Evolutionary conservation across 2,797 vertebrate species (phyloP).

Genomic region (Vultur gryphus): DNA sequence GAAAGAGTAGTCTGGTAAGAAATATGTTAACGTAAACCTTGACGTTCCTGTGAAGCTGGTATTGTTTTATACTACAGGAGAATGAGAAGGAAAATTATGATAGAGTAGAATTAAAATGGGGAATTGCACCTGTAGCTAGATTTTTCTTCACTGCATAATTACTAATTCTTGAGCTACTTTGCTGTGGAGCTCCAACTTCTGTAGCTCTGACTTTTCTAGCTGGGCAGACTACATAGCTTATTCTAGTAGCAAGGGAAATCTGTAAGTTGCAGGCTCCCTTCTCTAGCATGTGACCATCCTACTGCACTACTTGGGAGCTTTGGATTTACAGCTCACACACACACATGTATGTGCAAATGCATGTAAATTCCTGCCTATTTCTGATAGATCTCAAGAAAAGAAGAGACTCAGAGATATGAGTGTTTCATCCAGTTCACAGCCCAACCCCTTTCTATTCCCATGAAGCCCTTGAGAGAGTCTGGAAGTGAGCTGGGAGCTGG

Average conservation of each 20-base stretch:
- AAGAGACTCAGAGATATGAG: neutral
- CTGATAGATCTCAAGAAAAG: neutral
- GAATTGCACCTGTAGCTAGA: neutral
- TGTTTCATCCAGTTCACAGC: neutral
- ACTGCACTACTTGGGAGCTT: neutral
- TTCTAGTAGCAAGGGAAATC: neutral
- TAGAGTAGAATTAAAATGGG: neutral
- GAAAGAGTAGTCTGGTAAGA: constrained; percentile 92
- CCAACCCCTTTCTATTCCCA: neutral
- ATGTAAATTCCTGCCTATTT: neutral
- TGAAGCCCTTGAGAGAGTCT: neutral
- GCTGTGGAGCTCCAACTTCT: neutral
- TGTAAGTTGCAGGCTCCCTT: neutral
- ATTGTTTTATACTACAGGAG: neutral
- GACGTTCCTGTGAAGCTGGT: neutral
- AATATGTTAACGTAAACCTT: neutral
- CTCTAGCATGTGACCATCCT: neutral
- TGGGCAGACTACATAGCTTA: neutral
- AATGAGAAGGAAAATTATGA: neutral
- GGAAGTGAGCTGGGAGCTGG: neutral
- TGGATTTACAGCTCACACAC: neutral
- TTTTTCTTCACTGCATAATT: neutral
- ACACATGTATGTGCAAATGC: neutral
- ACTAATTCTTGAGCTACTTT: neutral
- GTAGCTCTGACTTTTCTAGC: neutral